Conservation (phyloP, 2,797 vertebrate species). For the Gymnothorax javanicus region DNA sequence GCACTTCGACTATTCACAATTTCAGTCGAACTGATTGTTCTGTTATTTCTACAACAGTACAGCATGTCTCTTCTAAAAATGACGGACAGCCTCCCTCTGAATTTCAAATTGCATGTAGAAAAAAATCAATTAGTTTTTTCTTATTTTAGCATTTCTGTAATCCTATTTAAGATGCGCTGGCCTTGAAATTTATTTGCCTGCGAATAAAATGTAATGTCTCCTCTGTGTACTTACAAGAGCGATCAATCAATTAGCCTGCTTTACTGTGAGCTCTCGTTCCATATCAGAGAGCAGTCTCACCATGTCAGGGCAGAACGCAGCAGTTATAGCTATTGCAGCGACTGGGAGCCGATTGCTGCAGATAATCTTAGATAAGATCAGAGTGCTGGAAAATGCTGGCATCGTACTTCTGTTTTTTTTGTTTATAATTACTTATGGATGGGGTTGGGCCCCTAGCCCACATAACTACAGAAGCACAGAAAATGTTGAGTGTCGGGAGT, state of each 20-base stretch:
- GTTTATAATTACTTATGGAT: constrained; percentile 11
- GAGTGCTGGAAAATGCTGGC: constrained; percentile 4
- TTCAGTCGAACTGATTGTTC: background rate
- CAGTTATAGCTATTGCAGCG: background rate
- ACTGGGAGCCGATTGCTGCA: constrained; percentile 1
- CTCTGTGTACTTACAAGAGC: background rate
- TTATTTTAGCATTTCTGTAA: background rate
- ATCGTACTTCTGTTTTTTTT: background rate
- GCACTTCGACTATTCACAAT: constrained; percentile 3
- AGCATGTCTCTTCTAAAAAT: background rate
- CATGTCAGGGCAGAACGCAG: background rate
- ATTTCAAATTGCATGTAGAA: background rate
- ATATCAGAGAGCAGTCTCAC: background rate
- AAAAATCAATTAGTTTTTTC: background rate
- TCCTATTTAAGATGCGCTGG: background rate
- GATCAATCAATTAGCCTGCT: background rate
- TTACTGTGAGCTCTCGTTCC: background rate
- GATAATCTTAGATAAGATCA: constrained; percentile 28
- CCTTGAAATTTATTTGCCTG: background rate
- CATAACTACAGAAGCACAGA: background rate
- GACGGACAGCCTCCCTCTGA: background rate
- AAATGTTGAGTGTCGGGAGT: background rate
- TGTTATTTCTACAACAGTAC: background rate
- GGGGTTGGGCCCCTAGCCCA: background rate
- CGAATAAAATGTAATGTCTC: background rate